Evolutionary conservation across 2,888 invertebrate genomes (phyloP).

Genomic region (Drosophila meridiana): DNA sequence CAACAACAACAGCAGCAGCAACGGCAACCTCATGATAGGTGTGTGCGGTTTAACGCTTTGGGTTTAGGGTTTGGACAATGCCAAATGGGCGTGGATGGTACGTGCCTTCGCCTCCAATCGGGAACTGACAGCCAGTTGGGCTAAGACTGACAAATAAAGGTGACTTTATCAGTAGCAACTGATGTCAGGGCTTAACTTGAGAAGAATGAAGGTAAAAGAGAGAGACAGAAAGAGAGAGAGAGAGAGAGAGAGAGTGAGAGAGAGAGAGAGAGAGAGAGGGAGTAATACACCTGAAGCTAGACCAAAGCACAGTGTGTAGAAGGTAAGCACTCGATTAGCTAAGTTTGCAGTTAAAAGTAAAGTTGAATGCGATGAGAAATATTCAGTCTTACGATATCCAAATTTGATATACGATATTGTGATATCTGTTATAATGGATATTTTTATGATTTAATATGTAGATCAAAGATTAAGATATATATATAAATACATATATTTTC

Average conservation of each 20-base stretch:
- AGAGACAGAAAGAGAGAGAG: background rate
- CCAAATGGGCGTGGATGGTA: constrained; percentile 45
- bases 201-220: background rate
- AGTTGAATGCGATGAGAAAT: background rate
- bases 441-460: too few relatives aligned
- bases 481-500: too few relatives aligned
- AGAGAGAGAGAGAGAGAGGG: background rate
- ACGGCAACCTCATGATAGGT: constrained; percentile 63
- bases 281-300: constrained; percentile 6
- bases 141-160: constrained; percentile 79
- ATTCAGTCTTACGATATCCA: background rate
- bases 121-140: constrained; percentile 50
- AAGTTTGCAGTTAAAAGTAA: background rate
- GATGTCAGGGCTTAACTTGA: constrained; percentile 58
- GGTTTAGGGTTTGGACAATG: constrained; percentile 42
- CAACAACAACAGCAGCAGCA: constrained; percentile 40
- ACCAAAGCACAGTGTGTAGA: background rate
- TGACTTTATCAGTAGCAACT: constrained; percentile 73
- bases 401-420: background rate
- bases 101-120: constrained; percentile 53
- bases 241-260: background rate
- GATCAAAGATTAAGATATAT: too few relatives aligned
- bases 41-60: constrained; percentile 79
- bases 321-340: background rate
- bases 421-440: background rate